A percentile compares a stretch with the other conserved stretches of the same genome.
phyloP scores from a whole-genome alignment of 1,140 invertebrate species.

The Lycorma delicatula region DNA sequence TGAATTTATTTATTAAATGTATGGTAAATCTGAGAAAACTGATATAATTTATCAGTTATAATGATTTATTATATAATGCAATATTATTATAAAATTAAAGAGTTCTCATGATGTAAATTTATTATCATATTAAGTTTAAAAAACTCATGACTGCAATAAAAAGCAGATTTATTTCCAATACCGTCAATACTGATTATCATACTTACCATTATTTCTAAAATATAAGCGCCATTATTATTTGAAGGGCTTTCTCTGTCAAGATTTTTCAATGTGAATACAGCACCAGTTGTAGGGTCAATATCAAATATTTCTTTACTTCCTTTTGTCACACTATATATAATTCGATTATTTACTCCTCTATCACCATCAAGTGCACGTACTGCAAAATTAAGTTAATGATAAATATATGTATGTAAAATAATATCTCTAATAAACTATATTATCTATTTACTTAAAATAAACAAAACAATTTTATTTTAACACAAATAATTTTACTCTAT shows the following conservation, averaged over 20 bases:
- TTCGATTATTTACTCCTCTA: conserved; percentile 80
- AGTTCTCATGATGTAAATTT: background rate
- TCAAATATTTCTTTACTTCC: conserved; percentile 59
- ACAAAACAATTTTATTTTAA: too few species aligned
- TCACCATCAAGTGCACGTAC: conserved; percentile 89
- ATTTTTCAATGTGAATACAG: conserved; percentile 63
- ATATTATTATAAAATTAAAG: background rate
- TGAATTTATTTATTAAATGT: too few species aligned
- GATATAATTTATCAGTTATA: too few species aligned
- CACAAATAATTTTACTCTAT: too few species aligned
- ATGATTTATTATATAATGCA: too few species aligned
- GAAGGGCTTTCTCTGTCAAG: conserved; percentile 76
- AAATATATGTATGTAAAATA: too few species aligned
- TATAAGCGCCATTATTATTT: conserved; percentile 73
- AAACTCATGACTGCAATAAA: background rate
- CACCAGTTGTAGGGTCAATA: conserved; percentile 70
- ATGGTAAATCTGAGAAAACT: too few species aligned
- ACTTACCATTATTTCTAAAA: conserved; percentile 68
- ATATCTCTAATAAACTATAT: too few species aligned
- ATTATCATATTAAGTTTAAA: background rate
- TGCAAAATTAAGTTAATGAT: conserved; percentile 35
- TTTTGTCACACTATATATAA: conserved; percentile 70
- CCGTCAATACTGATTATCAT: too few species aligned
- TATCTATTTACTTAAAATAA: too few species aligned
- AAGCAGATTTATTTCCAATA: background rate